These are phyloP conservation scores for Elgaria multicarinata DNA, from an alignment of 2,113 vertebrate genomes.

Conservation along the genomic window DNA sequence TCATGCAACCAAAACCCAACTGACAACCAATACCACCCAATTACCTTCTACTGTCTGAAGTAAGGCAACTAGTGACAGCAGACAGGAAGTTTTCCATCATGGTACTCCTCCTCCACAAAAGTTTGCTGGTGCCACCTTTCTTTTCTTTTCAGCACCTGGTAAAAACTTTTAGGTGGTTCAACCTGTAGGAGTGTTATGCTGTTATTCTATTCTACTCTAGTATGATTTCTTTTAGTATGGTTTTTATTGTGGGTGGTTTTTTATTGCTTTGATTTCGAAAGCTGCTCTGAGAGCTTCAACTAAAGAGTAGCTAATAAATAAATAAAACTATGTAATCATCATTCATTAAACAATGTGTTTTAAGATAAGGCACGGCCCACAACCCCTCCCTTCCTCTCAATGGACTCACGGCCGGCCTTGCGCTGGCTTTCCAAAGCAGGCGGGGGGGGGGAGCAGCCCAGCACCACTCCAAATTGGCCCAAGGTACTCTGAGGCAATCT, in stretches of 20 bases:
- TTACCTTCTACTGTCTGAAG: too few species aligned
- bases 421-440: neutral
- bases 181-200: too few species aligned
- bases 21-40: too few species aligned
- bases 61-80: too few species aligned
- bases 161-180: neutral
- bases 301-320: neutral
- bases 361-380: neutral
- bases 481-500: too few species aligned
- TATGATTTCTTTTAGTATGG: neutral
- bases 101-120: too few species aligned
- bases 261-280: neutral
- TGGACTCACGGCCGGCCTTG: too few species aligned
- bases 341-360: neutral
- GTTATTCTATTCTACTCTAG: neutral
- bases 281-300: neutral
- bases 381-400: neutral
- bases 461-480: too few species aligned
- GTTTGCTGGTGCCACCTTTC: too few species aligned
- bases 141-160: neutral
- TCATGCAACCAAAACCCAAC: too few species aligned
- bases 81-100: too few species aligned
- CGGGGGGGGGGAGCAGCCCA: too few species aligned
- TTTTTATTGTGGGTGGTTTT: neutral
- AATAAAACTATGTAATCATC: neutral